phyloP scores from a whole-genome alignment of 1,140 invertebrate species.

The Drosophila seguyi region DNA sequence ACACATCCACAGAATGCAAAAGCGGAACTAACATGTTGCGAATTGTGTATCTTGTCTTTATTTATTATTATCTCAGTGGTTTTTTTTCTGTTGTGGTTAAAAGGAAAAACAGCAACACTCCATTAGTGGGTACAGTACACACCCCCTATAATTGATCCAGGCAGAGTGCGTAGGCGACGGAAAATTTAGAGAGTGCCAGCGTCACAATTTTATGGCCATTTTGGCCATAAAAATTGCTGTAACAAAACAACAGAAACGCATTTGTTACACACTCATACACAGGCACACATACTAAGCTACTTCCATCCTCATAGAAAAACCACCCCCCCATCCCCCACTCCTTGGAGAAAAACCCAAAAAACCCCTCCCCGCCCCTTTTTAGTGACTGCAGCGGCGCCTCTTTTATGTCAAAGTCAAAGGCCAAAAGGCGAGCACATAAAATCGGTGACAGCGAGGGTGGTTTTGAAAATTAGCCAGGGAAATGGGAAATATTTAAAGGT shows the following conservation, averaged over 20 bases:
- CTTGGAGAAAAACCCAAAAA: neutral
- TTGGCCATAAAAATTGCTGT: slow-evolving; percentile 75
- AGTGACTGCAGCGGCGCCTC: slow-evolving; percentile 63
- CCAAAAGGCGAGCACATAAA: slow-evolving; percentile 77
- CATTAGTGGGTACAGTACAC: slow-evolving; percentile 72
- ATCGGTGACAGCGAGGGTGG: slow-evolving; percentile 53
- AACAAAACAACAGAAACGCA: slow-evolving; percentile 79
- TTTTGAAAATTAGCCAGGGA: neutral
- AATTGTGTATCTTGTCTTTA: slow-evolving; percentile 4
- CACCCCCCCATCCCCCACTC: neutral
- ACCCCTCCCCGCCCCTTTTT: slow-evolving; percentile 10
- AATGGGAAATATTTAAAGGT: neutral
- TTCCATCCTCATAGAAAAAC: slow-evolving; percentile 4
- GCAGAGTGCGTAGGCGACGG: slow-evolving; percentile 57
- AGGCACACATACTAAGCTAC: neutral
- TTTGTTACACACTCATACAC: slow-evolving; percentile 48
- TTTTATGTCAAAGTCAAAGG: slow-evolving; percentile 80
- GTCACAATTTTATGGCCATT: slow-evolving; percentile 72
- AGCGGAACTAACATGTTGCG: slow-evolving; percentile 16
- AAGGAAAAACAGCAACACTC: slow-evolving; percentile 56
- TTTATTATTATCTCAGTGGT: neutral
- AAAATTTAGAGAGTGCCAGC: slow-evolving; percentile 20
- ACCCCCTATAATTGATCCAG: slow-evolving; percentile 41
- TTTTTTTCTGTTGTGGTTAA: slow-evolving; percentile 4
- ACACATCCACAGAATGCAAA: slow-evolving; percentile 16